Conservation (phyloP, 2,113 vertebrate species). For the Sorex fumeus region DNA sequence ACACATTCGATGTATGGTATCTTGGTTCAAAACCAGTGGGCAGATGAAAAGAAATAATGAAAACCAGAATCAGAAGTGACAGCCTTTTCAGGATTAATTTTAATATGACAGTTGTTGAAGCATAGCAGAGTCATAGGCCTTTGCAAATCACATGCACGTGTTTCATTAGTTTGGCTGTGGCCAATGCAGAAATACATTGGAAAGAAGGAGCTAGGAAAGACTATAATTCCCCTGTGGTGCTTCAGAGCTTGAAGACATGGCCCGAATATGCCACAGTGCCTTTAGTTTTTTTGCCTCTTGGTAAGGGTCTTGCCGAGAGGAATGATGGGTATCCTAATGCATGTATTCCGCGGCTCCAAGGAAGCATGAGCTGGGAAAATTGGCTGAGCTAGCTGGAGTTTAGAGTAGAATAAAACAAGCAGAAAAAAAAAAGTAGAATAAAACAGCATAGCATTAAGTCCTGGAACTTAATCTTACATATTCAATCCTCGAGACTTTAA, state of each 20-base stretch:
- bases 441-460: conserved; percentile 27
- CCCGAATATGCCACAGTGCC: conserved; percentile 21
- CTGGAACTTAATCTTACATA: conserved; percentile 27
- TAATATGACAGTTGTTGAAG: conserved; percentile 64
- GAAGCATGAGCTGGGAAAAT: conserved; percentile 18
- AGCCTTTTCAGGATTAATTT: conserved; percentile 71
- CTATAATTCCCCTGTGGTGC: conserved; percentile 18
- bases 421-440: not conserved
- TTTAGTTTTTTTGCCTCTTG: conserved; percentile 58
- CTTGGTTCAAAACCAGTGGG: conserved; percentile 36
- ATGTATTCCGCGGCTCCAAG: not conserved
- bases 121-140: conserved; percentile 54
- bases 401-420: conserved; percentile 2
- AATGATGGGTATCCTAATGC: conserved; percentile 13
- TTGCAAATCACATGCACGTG: conserved; percentile 29
- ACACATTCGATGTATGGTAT: conserved; percentile 50
- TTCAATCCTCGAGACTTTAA: not conserved
- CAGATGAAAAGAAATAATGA: conserved; percentile 71
- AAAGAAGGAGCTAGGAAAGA: conserved; percentile 31
- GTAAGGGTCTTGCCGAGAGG: conserved; percentile 50
- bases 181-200: conserved; percentile 57
- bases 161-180: conserved; percentile 57
- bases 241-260: conserved; percentile 37
- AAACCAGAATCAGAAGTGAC: conserved; percentile 72
- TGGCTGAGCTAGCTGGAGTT: not conserved